Base-by-base conservation (phyloP, 2,888 invertebrate species). In the Conus canariensis region DNA sequence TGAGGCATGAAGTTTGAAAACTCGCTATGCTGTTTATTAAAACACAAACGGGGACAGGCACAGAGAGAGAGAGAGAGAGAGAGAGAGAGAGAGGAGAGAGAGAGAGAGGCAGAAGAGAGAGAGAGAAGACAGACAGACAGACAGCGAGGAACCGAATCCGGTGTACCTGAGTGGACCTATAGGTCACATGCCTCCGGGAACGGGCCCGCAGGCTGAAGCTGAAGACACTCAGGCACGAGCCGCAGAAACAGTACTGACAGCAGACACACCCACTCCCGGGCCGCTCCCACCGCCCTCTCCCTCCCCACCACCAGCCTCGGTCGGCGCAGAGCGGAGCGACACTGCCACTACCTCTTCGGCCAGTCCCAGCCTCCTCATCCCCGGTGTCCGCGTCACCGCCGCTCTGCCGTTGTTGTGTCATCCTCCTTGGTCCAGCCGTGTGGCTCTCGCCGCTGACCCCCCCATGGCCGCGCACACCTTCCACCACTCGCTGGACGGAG, bases 201-300 rank as follows among this genome's bases (percentile, higher is more conserved):
- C 86, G 60, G 16, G 7, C n/a, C 14, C 67, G 67, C 86, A 64
- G 45, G 64, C 16, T 86, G 70, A 70, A 16, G 16, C 64, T 64
- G 86, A 67, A 64, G 9, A 86, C 25, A 86, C 67, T 67, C 60
- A 67, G 86, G 22, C 86, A 86, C 45, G 86, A 86, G 59, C 86
- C 86, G n/a, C 86, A 86, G 67, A 86, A 67, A 19, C 64, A 86
- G 86, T 85, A 70, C 16, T 25, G 30, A 77, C 77, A 77, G 19
- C 77, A 77, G 9, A n/a, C 25, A n/a, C 77, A 25, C 30, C 77
- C 77, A 9, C 77, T 30, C 25, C 25, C 30, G 8, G 25, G 25
- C 25, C 77, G 25, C 77, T 30, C 30, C 25, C 77, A 8, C 30
- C 77, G 8, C 77, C 77, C 25, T 25, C 77, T 7, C 77, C 77